A percentile compares a stretch with the other conserved stretches of the same genome.
These are phyloP conservation scores for Ploceus nigricollis DNA, from an alignment of 2,113 vertebrate species.

Conservation along the genomic window DNA sequence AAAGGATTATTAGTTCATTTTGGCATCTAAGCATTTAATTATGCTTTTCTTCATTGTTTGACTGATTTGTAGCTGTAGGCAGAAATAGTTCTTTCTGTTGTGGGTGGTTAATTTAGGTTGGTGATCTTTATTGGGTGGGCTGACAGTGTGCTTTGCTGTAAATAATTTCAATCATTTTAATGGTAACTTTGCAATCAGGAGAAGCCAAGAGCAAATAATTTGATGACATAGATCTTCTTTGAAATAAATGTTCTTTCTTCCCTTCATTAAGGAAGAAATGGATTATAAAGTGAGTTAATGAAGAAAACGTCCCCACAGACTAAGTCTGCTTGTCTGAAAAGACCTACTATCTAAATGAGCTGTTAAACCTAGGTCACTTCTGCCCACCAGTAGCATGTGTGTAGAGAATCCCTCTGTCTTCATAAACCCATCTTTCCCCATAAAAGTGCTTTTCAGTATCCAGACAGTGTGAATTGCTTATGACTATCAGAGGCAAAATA, in stretches of 20 bases:
- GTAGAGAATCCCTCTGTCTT: neutral
- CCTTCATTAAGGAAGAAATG: neutral
- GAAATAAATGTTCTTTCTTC: neutral
- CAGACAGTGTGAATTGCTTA: neutral
- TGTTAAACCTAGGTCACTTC: neutral
- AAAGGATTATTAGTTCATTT: neutral
- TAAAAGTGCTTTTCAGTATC: neutral
- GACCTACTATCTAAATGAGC: neutral
- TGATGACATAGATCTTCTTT: neutral
- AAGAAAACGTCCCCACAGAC: neutral
- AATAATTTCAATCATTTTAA: constrained; percentile 1
- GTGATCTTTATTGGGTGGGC: neutral
- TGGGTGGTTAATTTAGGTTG: neutral
- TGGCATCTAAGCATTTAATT: neutral
- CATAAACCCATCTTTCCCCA: neutral
- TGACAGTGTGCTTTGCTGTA: neutral
- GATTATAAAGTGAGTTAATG: constrained; percentile 6
- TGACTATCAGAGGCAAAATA: neutral
- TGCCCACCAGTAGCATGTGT: neutral
- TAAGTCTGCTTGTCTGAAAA: neutral
- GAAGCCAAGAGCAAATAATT: constrained; percentile 1
- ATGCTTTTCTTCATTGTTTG: neutral
- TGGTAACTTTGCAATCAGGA: neutral
- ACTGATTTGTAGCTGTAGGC: neutral
- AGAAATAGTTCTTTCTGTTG: neutral